Percentiles rank a stretch among this genome's conserved stretches.
These are phyloP conservation scores for Sebastes kiyomatsui DNA, from an alignment of 2,797 vertebrate genomes.

Conservation along the genomic window DNA sequence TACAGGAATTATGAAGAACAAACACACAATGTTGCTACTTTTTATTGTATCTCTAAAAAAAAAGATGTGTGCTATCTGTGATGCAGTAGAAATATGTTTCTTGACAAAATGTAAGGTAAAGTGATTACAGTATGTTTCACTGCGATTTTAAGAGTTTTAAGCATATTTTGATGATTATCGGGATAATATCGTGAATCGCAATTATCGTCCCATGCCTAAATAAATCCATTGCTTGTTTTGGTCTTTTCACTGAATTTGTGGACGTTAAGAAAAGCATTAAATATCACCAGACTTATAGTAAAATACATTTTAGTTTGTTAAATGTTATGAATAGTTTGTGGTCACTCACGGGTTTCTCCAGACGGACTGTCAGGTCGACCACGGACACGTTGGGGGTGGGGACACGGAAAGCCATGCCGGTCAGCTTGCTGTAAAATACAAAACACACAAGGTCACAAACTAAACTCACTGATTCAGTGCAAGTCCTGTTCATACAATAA, in stretches of 20 bases:
- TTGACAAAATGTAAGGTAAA: too few species aligned
- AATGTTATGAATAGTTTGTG: background rate
- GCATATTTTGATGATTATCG: too few species aligned
- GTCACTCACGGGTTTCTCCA: constrained; percentile 92
- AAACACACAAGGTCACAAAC: background rate
- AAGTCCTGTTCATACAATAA: background rate
- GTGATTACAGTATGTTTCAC: too few species aligned
- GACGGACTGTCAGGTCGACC: constrained; percentile 94
- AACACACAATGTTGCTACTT: too few species aligned
- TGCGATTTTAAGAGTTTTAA: too few species aligned
- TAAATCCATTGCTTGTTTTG: background rate
- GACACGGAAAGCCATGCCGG: constrained; percentile 99
- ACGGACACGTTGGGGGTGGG: constrained; percentile 97
- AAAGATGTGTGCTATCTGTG: too few species aligned
- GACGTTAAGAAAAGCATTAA: background rate
- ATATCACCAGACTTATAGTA: background rate
- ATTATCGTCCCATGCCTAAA: too few species aligned
- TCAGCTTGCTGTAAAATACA: constrained; percentile 88
- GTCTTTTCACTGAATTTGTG: background rate
- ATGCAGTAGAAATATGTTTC: too few species aligned
- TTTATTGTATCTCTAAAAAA: too few species aligned
- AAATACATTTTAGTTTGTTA: background rate
- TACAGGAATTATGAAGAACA: too few species aligned
- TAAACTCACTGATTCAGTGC: background rate
- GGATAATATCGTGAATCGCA: too few species aligned